A percentile compares a stretch with the other conserved stretches of the same genome.
Evolutionary conservation across 53 echinoderm and acorn worm genomes (phyloP).

Genomic region (Antedon mediterranea): DNA sequence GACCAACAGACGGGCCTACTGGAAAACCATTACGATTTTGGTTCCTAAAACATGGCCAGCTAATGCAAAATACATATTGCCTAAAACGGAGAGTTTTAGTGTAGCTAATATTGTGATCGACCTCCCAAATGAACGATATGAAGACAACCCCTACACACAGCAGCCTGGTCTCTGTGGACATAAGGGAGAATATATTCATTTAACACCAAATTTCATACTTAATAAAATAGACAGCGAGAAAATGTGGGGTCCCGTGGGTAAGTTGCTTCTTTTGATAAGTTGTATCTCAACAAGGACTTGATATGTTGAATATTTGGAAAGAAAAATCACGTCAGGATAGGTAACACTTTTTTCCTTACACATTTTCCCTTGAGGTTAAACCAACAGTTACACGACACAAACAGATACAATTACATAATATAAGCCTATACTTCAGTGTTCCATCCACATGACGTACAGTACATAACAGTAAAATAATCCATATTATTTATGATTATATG

Average conservation of each 20-base stretch:
- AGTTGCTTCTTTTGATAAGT: too few species aligned
- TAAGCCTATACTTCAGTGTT: too few species aligned
- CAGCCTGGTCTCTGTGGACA: not conserved
- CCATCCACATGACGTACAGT: too few species aligned
- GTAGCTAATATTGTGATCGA: slow-evolving; percentile 9
- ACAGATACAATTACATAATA: too few species aligned
- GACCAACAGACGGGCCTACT: slow-evolving; percentile 6
- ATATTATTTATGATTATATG: too few species aligned
- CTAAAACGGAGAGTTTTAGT: not conserved
- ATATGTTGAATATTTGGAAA: too few species aligned
- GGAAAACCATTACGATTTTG: slow-evolving; percentile 2
- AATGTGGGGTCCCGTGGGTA: slow-evolving; percentile 2
- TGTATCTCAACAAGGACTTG: too few species aligned
- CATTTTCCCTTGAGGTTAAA: too few species aligned
- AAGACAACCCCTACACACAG: not conserved
- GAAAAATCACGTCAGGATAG: too few species aligned
- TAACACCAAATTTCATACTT: not conserved
- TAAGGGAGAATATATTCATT: slow-evolving; percentile 1
- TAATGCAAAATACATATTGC: not conserved
- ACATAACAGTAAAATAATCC: too few species aligned
- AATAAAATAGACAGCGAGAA: not conserved
- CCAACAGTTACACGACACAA: too few species aligned
- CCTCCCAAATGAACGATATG: not conserved
- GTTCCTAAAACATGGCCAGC: slow-evolving; percentile 5
- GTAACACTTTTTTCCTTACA: too few species aligned